Evolutionary conservation across 2,888 invertebrate genomes (phyloP).

Genomic region (Pemphredon lugubris): DNA sequence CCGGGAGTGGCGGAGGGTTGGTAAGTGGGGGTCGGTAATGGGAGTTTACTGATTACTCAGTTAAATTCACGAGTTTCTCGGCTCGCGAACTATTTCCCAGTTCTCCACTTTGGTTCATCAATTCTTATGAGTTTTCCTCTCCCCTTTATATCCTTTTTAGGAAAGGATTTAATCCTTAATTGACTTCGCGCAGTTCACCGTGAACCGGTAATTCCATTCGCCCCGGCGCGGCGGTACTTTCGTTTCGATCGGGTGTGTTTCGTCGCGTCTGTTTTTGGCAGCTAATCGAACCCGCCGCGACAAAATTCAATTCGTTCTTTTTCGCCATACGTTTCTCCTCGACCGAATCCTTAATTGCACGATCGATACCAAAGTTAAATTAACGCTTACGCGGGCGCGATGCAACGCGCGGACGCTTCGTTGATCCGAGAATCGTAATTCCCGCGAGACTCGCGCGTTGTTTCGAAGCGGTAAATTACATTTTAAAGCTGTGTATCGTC

Average conservation of each 20-base stretch:
- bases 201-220: slow-evolving; percentile 8
- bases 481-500: too few relatives aligned
- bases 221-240: too few relatives aligned
- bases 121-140: slow-evolving; percentile 55
- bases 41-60: slow-evolving; percentile 62
- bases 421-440: too few relatives aligned
- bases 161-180: slow-evolving; percentile 37
- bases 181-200: slow-evolving; percentile 15
- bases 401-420: too few relatives aligned
- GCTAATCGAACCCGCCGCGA: too few relatives aligned
- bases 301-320: too few relatives aligned
- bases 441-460: neutral
- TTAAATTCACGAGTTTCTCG: slow-evolving; percentile 58
- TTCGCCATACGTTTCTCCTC: too few relatives aligned
- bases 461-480: neutral
- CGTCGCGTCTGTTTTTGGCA: too few relatives aligned
- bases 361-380: too few relatives aligned
- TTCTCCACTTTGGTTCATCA: slow-evolving; percentile 45
- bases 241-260: neutral
- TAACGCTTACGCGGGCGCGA: too few relatives aligned
- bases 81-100: slow-evolving; percentile 46
- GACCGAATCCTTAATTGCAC: too few relatives aligned
- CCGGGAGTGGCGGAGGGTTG: neutral
- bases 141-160: neutral
- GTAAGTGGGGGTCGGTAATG: slow-evolving; percentile 33